These are phyloP conservation scores for Pseudobourletiella spinata DNA, from an alignment of 1,140 invertebrate species.

Conservation along the genomic window DNA sequence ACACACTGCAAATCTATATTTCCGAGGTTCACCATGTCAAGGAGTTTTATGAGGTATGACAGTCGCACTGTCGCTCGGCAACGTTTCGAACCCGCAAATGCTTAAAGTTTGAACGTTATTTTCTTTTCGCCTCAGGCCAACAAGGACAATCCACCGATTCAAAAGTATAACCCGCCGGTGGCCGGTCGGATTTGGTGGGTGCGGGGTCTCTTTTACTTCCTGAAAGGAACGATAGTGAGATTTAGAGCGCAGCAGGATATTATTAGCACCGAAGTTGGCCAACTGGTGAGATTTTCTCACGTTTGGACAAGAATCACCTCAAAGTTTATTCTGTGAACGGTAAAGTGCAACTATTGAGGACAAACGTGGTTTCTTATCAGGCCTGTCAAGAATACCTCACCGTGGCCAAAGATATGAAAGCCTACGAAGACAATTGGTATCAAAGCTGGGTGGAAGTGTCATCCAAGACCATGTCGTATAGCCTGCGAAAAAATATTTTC, in stretches of 20 bases:
- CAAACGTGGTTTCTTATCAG: conserved; percentile 40
- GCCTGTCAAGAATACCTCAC: conserved; percentile 65
- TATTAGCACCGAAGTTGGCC: conserved; percentile 60
- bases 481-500: conserved; percentile 58
- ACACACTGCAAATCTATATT: conserved; percentile 72
- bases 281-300: conserved; percentile 41
- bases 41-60: conserved; percentile 55
- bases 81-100: background rate
- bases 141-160: conserved; percentile 60
- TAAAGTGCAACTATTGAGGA: no score
- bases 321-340: no score
- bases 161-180: conserved; percentile 63
- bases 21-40: conserved; percentile 63
- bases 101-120: conserved; percentile 30
- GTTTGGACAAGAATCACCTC: no score
- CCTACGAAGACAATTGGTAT: conserved; percentile 62
- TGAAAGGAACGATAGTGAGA: conserved; percentile 65
- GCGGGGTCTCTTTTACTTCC: conserved; percentile 59
- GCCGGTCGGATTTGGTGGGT: conserved; percentile 78
- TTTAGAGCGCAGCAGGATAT: conserved; percentile 66
- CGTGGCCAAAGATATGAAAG: conserved; percentile 61
- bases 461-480: conserved; percentile 47
- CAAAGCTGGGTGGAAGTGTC: conserved; percentile 53
- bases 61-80: no score
- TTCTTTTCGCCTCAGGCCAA: conserved; percentile 58